Evolutionary conservation across 1,140 invertebrate genomes (phyloP), one percentile per base, ranked within the genome.

Genomic region (Micrasema minimum): DNA sequence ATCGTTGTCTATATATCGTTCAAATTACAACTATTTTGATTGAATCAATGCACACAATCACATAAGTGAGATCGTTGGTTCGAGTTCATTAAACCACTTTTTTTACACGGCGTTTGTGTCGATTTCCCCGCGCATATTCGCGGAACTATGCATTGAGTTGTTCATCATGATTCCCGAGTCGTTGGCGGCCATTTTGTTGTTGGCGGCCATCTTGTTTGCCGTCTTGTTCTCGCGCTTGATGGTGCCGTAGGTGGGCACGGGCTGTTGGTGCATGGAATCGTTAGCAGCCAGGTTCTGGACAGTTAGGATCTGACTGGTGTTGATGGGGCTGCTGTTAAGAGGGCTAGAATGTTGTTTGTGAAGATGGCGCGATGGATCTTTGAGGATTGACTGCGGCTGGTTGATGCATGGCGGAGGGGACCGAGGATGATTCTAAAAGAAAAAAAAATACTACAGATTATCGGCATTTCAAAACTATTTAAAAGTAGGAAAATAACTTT

Each of bases 341-440:
- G 82, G 81, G 69, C 80, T 83, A 1, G 82, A 81, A 57, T 86
- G 86, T 72, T 83, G 84, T 23, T 85, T 84, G 62, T 87, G 87
- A 72, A 87, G 86, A 75, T 86, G 85, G 2, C 86, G 80, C 16
- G 86, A 87, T 14, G 86, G 86, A 77, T 88, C 86, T 76, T 88
- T 88, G 2, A 88, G 79, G 37, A 88, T 88, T n/a, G 86, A 86
- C 66, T 87, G 87, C 0, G 87, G 87, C 67, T 87, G 86, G 70
- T 87, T 87, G 46, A 81, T 78, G 2, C 78, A 76, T 0, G 78
- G 72, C 4, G 82, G 81, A 5, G 81, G 74, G n/a, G 74, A 75
- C 51, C 74, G 50, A 7, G 74, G 74, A 67, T 75, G 74, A 22
- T 75, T 70, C 69, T 71, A 35, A 12, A 75, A 72, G 22, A 50